Conservation (phyloP, 2,113 vertebrate genomes). For the Capreolus pygargus region DNA sequence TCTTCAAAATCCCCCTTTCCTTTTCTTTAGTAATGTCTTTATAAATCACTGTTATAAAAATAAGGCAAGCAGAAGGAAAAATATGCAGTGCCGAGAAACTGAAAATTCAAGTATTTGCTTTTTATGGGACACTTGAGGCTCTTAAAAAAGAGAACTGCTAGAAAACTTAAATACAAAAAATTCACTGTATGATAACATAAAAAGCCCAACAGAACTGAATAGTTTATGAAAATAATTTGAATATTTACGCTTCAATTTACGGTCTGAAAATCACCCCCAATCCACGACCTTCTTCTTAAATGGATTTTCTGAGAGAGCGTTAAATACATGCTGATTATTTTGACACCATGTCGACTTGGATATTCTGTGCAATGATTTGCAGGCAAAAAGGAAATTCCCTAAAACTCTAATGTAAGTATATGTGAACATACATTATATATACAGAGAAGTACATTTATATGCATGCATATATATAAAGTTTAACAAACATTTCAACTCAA, state of each 20-base stretch:
- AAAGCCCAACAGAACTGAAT: slow-evolving; percentile 76
- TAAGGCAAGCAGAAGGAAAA: slow-evolving; percentile 87
- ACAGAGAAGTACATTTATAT: slow-evolving; percentile 50
- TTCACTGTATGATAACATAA: slow-evolving; percentile 79
- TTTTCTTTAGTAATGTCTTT: slow-evolving; percentile 81
- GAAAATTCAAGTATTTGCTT: slow-evolving; percentile 86
- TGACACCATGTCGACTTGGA: slow-evolving; percentile 78
- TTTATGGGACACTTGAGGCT: slow-evolving; percentile 90
- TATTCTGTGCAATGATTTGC: slow-evolving; percentile 77
- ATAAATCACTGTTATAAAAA: slow-evolving; percentile 91
- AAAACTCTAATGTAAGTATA: slow-evolving; percentile 47
- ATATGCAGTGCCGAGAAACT: slow-evolving; percentile 83
- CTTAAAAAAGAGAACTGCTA: slow-evolving; percentile 87
- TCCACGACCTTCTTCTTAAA: slow-evolving; percentile 75
- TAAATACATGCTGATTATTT: slow-evolving; percentile 83
- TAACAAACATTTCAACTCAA: slow-evolving; percentile 78
- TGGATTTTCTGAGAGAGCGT: slow-evolving; percentile 76
- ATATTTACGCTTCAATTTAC: slow-evolving; percentile 80
- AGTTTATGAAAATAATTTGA: slow-evolving; percentile 83
- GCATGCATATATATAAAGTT: slow-evolving; percentile 74
- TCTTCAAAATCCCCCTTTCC: slow-evolving; percentile 74
- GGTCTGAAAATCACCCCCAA: slow-evolving; percentile 76
- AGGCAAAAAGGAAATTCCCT: slow-evolving; percentile 79
- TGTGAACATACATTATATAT: not conserved
- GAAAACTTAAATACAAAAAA: slow-evolving; percentile 86